Evolutionary conservation across 2,797 vertebrate species (phyloP), one percentile per base, ranked within the genome.

Genomic region (Bradypus variegatus): DNA sequence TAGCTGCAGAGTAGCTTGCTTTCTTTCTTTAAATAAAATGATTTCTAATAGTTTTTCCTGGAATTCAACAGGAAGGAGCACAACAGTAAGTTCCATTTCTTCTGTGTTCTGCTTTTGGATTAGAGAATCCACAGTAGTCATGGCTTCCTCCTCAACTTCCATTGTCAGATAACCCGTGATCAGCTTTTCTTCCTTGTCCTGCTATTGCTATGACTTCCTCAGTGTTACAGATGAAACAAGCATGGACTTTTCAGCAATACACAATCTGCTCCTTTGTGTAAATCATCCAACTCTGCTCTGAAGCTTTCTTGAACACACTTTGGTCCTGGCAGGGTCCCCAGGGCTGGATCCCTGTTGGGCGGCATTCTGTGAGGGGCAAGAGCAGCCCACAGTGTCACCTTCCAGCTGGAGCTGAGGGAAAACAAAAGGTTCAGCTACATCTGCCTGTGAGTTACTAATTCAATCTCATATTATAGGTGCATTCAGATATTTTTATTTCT

Each of bases 41-140:
- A 58, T 58, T 7, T 19, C 55, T 58, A 19, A 58, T 58, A 58
- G 55, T 58, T 58, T 58, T 58, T 19, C 55, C 80, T 91, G 89
- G 69, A 94, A 86, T 23, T 94, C 91, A 85, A 88, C 79, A 86
- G 89, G 91, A 88, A 89, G 69, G 27, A 76, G 80, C 33, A 77
- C 86, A n/a, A 70, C 80, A 38, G 36, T 50, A 31, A 92, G 77
- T 64, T 91, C 64, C 70, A 89, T 29, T 72, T 93, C 89, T 89
- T 89, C 86, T 50, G 36, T 58, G 76, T 58, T 91, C 55, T 89
- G 62, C n/a, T 31, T 77, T 89, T 36, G 81, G 76, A 58, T 25
- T 41, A 91, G 21, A 85, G 69, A 18, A 82, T 65, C 64, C 27
- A 83, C 36, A 15, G 70, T 27, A 55, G 21, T 58, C 65, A 65